Evolutionary conservation across 2,797 vertebrate species (phyloP).

Genomic region (Phoeniculus purpureus): DNA sequence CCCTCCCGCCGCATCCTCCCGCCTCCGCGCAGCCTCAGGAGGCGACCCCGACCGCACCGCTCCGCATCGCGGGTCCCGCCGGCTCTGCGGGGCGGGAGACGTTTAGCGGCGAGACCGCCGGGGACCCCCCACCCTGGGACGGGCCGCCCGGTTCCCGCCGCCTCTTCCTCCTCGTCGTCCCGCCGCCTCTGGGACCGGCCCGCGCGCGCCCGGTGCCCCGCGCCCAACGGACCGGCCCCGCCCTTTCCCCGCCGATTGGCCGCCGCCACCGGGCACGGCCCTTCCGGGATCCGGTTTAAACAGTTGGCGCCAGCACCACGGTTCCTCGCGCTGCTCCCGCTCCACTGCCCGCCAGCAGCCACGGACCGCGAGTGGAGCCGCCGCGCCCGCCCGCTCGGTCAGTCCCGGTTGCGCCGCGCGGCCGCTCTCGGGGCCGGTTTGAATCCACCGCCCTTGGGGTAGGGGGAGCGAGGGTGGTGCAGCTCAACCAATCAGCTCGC

Average conservation of each 20-base stretch:
- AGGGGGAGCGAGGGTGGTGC: background rate
- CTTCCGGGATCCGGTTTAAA: background rate
- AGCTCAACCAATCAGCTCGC: slow-evolving; percentile 57
- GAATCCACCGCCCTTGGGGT: slow-evolving; percentile 71
- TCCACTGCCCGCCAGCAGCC: fast-evolving
- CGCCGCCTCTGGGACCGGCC: background rate
- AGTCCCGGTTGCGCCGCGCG: background rate
- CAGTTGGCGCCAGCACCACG: background rate
- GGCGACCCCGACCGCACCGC: background rate
- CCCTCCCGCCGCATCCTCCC: slow-evolving; percentile 15
- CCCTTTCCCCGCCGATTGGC: background rate
- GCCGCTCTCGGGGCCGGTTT: slow-evolving; percentile 50
- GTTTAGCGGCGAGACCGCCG: background rate
- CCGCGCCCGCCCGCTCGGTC: fast-evolving
- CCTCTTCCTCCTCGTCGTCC: background rate
- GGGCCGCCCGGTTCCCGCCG: background rate
- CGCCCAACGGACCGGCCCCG: slow-evolving; percentile 6
- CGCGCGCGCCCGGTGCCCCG: slow-evolving; percentile 18
- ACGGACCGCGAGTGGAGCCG: background rate
- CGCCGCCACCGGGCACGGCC: background rate
- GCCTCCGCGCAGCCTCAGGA: background rate
- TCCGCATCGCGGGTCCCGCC: slow-evolving; percentile 18
- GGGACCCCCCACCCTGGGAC: background rate
- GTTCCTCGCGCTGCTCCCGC: fast-evolving
- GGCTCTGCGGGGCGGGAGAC: background rate